These are phyloP conservation scores for Lagocephalus sceleratus DNA, from an alignment of 2,797 vertebrate species.

Conservation along the genomic window DNA sequence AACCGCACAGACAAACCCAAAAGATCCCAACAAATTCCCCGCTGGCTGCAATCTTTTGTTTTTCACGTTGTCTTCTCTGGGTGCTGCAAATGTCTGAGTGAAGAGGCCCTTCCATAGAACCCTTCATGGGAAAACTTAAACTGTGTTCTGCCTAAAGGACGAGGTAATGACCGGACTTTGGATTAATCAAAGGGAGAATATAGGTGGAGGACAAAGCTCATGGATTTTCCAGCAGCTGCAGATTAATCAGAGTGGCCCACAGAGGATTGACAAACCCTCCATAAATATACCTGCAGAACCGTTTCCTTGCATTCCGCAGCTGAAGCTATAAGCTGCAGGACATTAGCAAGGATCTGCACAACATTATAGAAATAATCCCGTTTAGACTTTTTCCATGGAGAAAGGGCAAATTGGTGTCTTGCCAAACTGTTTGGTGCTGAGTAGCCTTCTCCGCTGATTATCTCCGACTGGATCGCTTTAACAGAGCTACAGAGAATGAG, in stretches of 20 bases:
- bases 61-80: not conserved
- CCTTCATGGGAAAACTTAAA: not conserved
- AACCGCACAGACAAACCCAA: constrained; percentile 2
- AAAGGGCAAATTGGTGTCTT: too few species aligned
- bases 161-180: not conserved
- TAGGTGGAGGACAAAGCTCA: not conserved
- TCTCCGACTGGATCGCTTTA: constrained; percentile 1
- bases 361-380: too few species aligned
- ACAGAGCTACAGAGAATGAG: constrained; percentile 7
- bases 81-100: not conserved
- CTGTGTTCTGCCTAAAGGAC: not conserved
- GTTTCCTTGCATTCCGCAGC: too few species aligned
- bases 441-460: not conserved
- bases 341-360: too few species aligned
- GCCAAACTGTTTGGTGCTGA: not conserved
- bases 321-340: too few species aligned
- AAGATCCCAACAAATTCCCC: constrained; percentile 8
- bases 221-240: not conserved
- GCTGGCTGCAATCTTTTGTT: not conserved
- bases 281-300: too few species aligned
- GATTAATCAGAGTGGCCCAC: not conserved
- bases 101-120: not conserved
- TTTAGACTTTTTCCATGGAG: too few species aligned
- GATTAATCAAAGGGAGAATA: not conserved
- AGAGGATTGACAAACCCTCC: too few species aligned